Conservation (phyloP, 1,140 invertebrate species). For the Lepidostoma basale region DNA sequence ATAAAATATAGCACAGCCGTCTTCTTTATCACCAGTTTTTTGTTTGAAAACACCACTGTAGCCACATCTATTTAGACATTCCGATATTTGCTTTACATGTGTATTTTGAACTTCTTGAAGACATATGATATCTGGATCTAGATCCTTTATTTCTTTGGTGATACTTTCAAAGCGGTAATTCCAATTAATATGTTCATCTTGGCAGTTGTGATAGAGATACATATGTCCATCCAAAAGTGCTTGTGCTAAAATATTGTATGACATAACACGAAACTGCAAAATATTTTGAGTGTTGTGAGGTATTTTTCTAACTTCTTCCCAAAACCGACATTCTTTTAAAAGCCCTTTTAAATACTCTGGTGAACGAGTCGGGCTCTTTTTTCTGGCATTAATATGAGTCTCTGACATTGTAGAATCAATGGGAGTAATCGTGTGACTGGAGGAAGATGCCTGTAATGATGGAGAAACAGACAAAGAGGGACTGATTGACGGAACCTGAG, state of each 20-base stretch:
- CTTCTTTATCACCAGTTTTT: slow-evolving; percentile 71
- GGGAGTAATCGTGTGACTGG: background rate
- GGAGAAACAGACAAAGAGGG: background rate
- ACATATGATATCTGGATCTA: slow-evolving; percentile 82
- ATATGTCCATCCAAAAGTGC: slow-evolving; percentile 75
- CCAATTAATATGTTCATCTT: slow-evolving; percentile 71
- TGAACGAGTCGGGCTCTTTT: too few relatives aligned
- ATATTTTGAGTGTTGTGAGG: slow-evolving; percentile 14
- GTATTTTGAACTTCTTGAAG: slow-evolving; percentile 87
- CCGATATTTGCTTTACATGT: slow-evolving; percentile 70
- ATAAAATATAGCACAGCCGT: slow-evolving; percentile 88
- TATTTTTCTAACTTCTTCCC: slow-evolving; percentile 18
- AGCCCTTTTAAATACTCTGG: background rate
- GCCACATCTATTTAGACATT: slow-evolving; percentile 60
- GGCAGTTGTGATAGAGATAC: slow-evolving; percentile 74
- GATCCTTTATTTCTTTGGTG: slow-evolving; percentile 71
- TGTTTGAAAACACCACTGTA: slow-evolving; percentile 76
- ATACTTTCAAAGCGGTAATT: slow-evolving; percentile 70
- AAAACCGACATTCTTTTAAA: slow-evolving; percentile 1
- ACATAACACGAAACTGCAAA: slow-evolving; percentile 62
- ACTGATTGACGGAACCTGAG: background rate
- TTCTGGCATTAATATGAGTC: background rate
- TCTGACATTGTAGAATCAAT: background rate
- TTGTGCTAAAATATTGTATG: slow-evolving; percentile 90
- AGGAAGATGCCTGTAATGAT: background rate